Evolutionary conservation across 2,797 vertebrate genomes (phyloP).

Genomic region (Lophotriccus pileatus): DNA sequence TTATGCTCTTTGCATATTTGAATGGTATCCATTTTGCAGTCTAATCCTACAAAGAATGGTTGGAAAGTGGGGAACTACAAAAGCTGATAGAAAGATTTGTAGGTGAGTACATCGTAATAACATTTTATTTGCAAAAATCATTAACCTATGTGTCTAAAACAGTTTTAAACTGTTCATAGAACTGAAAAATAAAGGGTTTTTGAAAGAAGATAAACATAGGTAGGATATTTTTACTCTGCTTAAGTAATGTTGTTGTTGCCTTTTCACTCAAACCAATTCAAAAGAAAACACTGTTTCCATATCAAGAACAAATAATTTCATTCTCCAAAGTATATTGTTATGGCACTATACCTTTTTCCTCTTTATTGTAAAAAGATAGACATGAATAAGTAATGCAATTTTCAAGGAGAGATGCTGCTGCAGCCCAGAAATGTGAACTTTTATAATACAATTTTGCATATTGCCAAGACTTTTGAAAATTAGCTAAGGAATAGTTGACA

Average conservation of each 20-base stretch:
- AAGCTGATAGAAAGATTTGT: not conserved
- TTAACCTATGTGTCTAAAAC: not conserved
- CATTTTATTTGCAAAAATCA: conserved; percentile 15
- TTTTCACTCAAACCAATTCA: conserved; percentile 31
- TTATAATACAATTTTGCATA: not conserved
- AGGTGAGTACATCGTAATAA: not conserved
- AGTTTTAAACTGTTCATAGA: not conserved
- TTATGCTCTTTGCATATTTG: conserved; percentile 11
- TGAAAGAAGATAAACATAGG: conserved; percentile 41
- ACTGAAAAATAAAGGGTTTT: conserved; percentile 46
- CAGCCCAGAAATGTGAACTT: conserved; percentile 9
- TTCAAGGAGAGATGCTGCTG: not conserved
- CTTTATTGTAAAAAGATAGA: not conserved
- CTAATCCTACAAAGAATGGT: conserved; percentile 16
- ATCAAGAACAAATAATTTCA: conserved; percentile 18
- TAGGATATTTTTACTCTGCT: conserved; percentile 28
- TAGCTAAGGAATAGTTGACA: not conserved
- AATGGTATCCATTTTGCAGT: conserved; percentile 30
- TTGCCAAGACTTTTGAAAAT: conserved; percentile 21
- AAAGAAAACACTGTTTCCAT: conserved; percentile 45
- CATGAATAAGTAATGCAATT: conserved; percentile 16
- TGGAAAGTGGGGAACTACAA: conserved; percentile 26
- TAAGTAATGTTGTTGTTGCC: conserved; percentile 16
- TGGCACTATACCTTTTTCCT: not conserved
- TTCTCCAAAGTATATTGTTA: conserved; percentile 13